phyloP scores from a whole-genome alignment of 2,113 vertebrate species.

The Furnarius figulus region DNA sequence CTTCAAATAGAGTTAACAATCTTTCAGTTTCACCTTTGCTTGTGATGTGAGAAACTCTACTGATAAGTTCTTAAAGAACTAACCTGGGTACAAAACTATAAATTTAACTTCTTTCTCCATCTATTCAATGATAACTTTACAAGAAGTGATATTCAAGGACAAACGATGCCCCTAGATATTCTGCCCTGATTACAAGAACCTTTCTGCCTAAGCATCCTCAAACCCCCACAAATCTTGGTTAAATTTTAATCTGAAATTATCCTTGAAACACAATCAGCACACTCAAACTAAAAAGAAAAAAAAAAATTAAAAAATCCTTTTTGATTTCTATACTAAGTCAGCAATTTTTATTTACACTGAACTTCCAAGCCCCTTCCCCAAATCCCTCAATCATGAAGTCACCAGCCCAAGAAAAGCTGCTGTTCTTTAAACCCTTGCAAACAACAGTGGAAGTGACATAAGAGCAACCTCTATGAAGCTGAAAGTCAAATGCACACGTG shows the following conservation, averaged over 20 bases:
- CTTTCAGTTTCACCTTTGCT: neutral
- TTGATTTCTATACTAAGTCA: neutral
- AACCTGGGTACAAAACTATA: neutral
- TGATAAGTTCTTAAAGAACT: neutral
- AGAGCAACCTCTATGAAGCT: neutral
- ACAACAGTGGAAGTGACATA: neutral
- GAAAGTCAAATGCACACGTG: accelerated
- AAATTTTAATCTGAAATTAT: neutral
- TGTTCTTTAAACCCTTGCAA: neutral
- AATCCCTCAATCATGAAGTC: neutral
- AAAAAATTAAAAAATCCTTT: no score
- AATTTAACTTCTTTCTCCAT: neutral
- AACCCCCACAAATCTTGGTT: neutral
- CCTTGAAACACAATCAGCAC: neutral
- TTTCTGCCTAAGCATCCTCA: neutral
- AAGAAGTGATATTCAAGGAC: neutral
- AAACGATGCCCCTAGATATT: neutral
- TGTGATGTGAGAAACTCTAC: neutral
- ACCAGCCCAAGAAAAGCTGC: neutral
- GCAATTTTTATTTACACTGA: neutral
- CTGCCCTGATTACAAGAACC: neutral
- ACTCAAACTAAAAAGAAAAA: neutral
- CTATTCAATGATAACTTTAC: neutral
- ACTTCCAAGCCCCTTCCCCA: neutral
- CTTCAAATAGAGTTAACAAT: neutral